Conservation (phyloP, 2,888 invertebrate genomes). For the Lissocephala sabroskyi region DNA sequence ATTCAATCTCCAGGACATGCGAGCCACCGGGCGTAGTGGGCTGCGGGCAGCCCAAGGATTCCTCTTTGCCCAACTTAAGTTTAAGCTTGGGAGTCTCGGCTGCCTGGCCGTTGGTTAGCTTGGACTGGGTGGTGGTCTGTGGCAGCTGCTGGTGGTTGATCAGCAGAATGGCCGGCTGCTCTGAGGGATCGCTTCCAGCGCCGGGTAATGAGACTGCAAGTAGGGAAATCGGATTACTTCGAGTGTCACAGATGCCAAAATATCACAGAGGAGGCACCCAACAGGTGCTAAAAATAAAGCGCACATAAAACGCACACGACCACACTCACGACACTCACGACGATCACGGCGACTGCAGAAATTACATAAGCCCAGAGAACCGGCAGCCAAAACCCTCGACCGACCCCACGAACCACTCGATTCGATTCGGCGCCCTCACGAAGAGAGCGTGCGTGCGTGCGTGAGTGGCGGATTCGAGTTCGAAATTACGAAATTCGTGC, state of each 20-base stretch:
- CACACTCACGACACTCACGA: constrained; percentile 15
- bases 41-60: constrained; percentile 14
- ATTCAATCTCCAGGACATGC: constrained; percentile 68
- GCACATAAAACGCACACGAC: constrained; percentile 9
- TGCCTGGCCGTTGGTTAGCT: constrained; percentile 7
- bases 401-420: no score
- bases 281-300: constrained; percentile 57
- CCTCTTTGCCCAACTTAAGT: background rate
- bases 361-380: constrained; percentile 46
- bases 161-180: constrained; percentile 70
- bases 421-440: no score
- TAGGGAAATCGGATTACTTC: no score
- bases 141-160: constrained; percentile 58
- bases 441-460: no score
- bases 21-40: constrained; percentile 46
- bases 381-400: no score
- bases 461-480: no score
- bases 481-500: no score
- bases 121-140: no score
- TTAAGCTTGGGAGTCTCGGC: constrained; percentile 11
- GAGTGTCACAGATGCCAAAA: constrained; percentile 17
- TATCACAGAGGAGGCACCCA: constrained; percentile 5
- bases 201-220: constrained; percentile 72
- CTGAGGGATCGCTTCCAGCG: constrained; percentile 64
- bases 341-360: constrained; percentile 13